These are phyloP conservation scores for Danionella dracula DNA, from an alignment of 2,797 vertebrate genomes.

Conservation along the genomic window DNA sequence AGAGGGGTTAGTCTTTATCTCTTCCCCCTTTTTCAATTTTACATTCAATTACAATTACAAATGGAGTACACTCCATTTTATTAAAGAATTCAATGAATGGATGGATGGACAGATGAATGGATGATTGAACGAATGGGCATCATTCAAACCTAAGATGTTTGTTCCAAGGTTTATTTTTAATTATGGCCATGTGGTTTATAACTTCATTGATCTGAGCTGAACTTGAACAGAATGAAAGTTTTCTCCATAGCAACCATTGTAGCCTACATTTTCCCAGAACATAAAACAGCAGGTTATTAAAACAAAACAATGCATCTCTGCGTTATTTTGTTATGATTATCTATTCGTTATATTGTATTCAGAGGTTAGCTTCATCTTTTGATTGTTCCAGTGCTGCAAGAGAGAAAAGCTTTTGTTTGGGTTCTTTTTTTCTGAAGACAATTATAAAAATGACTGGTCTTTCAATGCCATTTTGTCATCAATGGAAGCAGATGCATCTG, in stretches of 20 bases:
- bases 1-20: no score
- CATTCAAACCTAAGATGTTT: no score
- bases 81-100: no score
- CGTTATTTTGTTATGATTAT: not conserved
- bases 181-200: no score
- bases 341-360: not conserved
- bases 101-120: no score
- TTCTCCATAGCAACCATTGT: not conserved
- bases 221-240: not conserved
- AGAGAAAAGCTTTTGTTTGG: not conserved
- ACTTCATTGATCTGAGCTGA: not conserved
- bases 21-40: no score
- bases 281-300: not conserved
- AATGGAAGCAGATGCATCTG: constrained; percentile 12
- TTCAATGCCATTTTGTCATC: not conserved
- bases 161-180: no score
- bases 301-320: not conserved
- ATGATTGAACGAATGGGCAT: no score
- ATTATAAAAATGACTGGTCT: not conserved
- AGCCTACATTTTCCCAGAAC: not conserved
- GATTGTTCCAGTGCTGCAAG: not conserved
- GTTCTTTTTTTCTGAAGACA: not conserved
- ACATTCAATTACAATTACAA: no score
- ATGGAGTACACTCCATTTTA: no score
- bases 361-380: not conserved